Conservation (phyloP, 2,797 vertebrate species). For the Poliocrania exsul region DNA sequence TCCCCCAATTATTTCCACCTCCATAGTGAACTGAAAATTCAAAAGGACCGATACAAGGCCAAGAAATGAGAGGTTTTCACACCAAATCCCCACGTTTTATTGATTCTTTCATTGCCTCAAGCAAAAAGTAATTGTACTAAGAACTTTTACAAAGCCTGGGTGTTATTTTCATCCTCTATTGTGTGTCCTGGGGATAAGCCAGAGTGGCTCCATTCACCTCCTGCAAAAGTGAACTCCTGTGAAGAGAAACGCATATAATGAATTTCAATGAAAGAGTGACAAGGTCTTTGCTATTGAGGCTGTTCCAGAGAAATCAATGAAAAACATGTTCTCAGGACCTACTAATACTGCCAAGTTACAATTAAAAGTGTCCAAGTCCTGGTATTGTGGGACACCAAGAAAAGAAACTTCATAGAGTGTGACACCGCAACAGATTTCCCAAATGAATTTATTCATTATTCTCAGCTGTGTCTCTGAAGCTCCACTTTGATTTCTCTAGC, state of each 20-base stretch:
- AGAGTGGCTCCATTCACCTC: neutral
- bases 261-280: neutral
- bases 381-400: neutral
- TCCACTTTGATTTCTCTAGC: neutral
- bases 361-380: neutral
- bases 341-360: neutral
- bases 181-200: neutral
- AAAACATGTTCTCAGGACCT: neutral
- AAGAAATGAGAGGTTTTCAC: neutral
- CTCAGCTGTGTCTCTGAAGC: neutral
- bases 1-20: neutral
- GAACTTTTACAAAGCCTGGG: neutral
- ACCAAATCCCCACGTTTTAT: neutral
- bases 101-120: slow-evolving; percentile 8
- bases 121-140: slow-evolving; percentile 2
- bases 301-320: neutral
- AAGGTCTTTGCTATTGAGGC: neutral
- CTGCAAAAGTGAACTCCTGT: neutral
- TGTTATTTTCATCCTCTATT: neutral
- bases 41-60: neutral
- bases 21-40: neutral
- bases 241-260: neutral
- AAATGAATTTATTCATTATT: neutral
- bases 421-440: neutral
- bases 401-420: neutral